Evolutionary conservation across 2,797 vertebrate genomes (phyloP).

Genomic region (Myotis findleyi): DNA sequence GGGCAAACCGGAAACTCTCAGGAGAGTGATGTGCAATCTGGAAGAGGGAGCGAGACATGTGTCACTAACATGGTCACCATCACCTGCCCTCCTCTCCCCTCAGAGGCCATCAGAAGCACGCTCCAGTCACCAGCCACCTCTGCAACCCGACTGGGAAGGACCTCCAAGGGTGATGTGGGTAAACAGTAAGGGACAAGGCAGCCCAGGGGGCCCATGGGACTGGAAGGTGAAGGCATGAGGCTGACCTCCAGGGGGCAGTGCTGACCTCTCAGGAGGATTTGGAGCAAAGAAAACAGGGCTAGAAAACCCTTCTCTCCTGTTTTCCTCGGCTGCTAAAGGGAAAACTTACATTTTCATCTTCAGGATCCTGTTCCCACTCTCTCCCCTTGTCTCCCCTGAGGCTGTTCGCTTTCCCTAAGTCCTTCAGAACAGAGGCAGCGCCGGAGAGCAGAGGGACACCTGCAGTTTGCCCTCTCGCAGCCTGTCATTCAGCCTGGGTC

Average conservation of each 20-base stretch:
- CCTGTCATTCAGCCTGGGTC: not conserved
- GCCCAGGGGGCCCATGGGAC: rapidly evolving
- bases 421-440: not conserved
- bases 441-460: not conserved
- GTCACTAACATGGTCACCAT: not conserved
- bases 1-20: not conserved
- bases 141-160: not conserved
- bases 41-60: not conserved
- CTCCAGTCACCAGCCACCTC: not conserved
- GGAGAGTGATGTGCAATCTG: not conserved
- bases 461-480: not conserved
- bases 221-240: not conserved
- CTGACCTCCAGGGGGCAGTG: not conserved
- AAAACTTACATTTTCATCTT: conserved; percentile 66
- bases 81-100: not conserved
- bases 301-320: not conserved
- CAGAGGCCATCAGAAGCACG: not conserved
- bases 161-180: not conserved
- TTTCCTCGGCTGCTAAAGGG: conserved; percentile 56
- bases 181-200: too few relatives aligned
- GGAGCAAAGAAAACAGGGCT: not conserved
- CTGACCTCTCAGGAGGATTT: not conserved
- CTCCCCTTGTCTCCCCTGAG: not conserved
- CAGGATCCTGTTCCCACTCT: not conserved
- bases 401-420: not conserved